Evolutionary conservation across 2,113 vertebrate species (phyloP).

Genomic region (human): GRCh38 chr6:128942001-128942500

Average conservation of each 20-base stretch:
- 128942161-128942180: background rate
- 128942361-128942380: background rate
- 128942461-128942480: slow-evolving; percentile 47
- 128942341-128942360: slow-evolving; percentile 23
- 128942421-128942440: slow-evolving; percentile 41
- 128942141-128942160: background rate
- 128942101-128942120: slow-evolving; percentile 24
- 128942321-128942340: background rate
- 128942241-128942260: slow-evolving; percentile 29
- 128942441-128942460: background rate
- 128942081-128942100: slow-evolving; percentile 21
- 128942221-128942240: background rate
- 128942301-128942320: slow-evolving; percentile 32
- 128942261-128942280: slow-evolving; percentile 3
- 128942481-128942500: slow-evolving; percentile 42
- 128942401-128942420: slow-evolving; percentile 22
- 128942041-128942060: slow-evolving; percentile 43
- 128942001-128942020: slow-evolving; percentile 29
- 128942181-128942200: background rate
- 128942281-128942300: slow-evolving; percentile 1
- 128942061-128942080: slow-evolving; percentile 35
- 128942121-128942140: background rate
- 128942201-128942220: background rate
- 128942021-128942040: slow-evolving; percentile 54
- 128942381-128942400: background rate